Evolutionary conservation across 2,888 invertebrate species (phyloP).

Genomic region (Pandemis cinnamomeana): DNA sequence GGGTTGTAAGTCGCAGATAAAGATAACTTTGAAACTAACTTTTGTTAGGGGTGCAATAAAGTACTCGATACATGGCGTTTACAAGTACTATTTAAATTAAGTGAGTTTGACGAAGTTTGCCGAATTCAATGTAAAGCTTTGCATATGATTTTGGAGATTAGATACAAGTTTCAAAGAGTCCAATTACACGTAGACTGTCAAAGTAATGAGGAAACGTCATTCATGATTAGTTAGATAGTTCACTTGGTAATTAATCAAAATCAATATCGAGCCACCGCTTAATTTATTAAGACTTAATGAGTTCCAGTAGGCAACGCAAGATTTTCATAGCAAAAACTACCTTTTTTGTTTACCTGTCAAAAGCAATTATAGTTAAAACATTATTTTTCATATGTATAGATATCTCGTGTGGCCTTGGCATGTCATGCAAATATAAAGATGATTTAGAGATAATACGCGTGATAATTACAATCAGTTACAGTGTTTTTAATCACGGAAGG

Average conservation of each 20-base stretch:
- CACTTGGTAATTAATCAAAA: conserved; percentile 24
- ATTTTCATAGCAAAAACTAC: not conserved
- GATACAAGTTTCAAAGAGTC: conserved; percentile 7
- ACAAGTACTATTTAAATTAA: too few relatives aligned
- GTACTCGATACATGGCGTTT: too few relatives aligned
- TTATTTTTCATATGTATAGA: conserved; percentile 2
- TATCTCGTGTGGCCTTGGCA: conserved; percentile 14
- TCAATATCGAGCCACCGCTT: conserved; percentile 17
- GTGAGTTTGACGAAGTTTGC: not conserved
- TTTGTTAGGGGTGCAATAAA: too few relatives aligned
- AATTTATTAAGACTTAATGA: conserved; percentile 18
- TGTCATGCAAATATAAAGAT: conserved; percentile 21
- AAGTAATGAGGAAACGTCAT: conserved; percentile 31
- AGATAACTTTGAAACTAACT: not conserved
- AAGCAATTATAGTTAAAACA: conserved; percentile 17
- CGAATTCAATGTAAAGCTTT: not conserved
- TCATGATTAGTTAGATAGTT: conserved; percentile 30
- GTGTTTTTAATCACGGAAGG: conserved; percentile 7
- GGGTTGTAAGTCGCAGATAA: not conserved
- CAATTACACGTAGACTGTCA: conserved; percentile 10
- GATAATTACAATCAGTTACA: conserved; percentile 3
- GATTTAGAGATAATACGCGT: conserved; percentile 6
- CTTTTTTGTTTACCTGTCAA: conserved; percentile 9
- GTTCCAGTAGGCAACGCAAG: conserved; percentile 2
- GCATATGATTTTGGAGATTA: not conserved